phyloP scores from a whole-genome alignment of 2,888 invertebrate genomes.

The Epistrophe grossulariae region DNA sequence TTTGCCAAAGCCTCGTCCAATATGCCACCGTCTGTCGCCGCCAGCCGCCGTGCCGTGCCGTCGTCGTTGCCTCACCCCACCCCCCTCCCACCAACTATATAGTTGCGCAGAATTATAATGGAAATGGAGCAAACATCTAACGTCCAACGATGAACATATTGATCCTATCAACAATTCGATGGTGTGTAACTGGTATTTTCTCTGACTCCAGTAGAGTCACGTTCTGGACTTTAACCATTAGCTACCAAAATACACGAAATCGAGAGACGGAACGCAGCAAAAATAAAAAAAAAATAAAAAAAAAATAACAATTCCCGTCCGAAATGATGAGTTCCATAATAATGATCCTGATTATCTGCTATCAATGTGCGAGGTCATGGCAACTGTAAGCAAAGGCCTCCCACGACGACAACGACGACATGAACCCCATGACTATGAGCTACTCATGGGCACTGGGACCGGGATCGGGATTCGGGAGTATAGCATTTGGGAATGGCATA shows the following conservation, averaged over 20 bases:
- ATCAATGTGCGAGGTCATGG: conserved; percentile 75
- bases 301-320: conserved; percentile 58
- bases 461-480: conserved; percentile 19
- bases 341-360: conserved; percentile 76
- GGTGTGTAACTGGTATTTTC: conserved; percentile 11
- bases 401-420: conserved; percentile 34
- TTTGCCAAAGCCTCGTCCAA: conserved; percentile 30
- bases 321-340: conserved; percentile 76
- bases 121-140: neutral
- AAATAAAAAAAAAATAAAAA: conserved; percentile 43
- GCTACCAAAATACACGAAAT: conserved; percentile 17
- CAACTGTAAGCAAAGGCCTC: conserved; percentile 61
- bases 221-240: conserved; percentile 50
- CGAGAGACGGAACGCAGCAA: conserved; percentile 8
- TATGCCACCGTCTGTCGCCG: conserved; percentile 6
- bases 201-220: conserved; percentile 54
- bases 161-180: conserved; percentile 44
- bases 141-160: conserved; percentile 36
- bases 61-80: neutral
- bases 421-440: conserved; percentile 30
- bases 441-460: neutral
- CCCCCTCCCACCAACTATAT: neutral
- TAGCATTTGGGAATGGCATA: conserved; percentile 73
- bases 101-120: neutral
- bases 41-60: no score